Percentiles rank a stretch among this genome's conserved stretches.
phyloP scores from a whole-genome alignment of 2,797 vertebrate genomes.

The Eidolon dupreanum region DNA sequence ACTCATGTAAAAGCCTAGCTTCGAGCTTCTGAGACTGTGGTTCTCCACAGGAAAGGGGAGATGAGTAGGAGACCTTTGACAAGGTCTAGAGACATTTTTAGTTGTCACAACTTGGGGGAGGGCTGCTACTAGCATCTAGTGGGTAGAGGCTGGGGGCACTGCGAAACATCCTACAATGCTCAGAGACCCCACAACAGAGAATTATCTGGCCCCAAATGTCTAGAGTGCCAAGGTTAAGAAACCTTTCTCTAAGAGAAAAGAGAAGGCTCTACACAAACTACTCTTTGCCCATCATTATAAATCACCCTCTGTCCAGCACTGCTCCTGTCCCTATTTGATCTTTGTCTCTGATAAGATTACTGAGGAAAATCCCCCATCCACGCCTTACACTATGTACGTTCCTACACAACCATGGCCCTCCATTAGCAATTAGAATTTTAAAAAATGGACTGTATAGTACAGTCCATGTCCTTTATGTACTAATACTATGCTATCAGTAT shows the following conservation, averaged over 20 bases:
- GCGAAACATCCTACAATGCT: neutral
- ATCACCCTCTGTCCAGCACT: neutral
- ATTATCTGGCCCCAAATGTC: neutral
- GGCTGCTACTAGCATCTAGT: neutral
- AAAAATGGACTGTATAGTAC: neutral
- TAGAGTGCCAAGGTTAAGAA: neutral
- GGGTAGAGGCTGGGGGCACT: neutral
- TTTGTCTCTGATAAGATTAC: neutral
- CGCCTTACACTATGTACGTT: neutral
- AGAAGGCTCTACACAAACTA: neutral
- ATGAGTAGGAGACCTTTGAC: neutral
- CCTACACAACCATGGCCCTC: neutral
- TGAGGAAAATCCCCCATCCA: neutral
- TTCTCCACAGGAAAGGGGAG: neutral
- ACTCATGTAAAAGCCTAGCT: neutral
- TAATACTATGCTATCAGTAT: neutral
- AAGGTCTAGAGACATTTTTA: neutral
- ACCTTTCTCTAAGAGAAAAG: neutral
- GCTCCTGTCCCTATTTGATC: neutral
- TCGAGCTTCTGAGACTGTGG: neutral
- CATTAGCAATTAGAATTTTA: neutral
- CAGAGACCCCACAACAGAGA: neutral
- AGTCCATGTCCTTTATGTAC: neutral
- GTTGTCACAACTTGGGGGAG: neutral
- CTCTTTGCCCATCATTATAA: neutral